Conservation (phyloP, 2,888 invertebrate genomes). For the Exocentrus adspersus region DNA sequence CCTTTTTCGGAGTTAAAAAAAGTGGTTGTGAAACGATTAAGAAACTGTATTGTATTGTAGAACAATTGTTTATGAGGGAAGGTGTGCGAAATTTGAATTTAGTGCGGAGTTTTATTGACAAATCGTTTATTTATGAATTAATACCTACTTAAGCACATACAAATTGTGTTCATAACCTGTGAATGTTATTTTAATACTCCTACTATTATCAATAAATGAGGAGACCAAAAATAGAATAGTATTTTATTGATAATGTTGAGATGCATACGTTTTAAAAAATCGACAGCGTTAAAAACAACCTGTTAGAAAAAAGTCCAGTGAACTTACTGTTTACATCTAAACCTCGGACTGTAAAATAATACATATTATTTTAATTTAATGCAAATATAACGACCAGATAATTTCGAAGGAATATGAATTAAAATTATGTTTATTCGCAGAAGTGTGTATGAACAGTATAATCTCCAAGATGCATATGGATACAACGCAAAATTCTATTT, state of each 20-base stretch:
- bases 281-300: slow-evolving; percentile 53
- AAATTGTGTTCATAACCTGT: slow-evolving; percentile 43
- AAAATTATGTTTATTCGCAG: background rate
- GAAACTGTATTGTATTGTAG: slow-evolving; percentile 45
- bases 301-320: slow-evolving; percentile 58
- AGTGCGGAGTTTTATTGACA: slow-evolving; percentile 25
- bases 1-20: slow-evolving; percentile 46
- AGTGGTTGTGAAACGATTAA: slow-evolving; percentile 53
- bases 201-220: slow-evolving; percentile 22
- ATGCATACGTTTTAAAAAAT: slow-evolving; percentile 27
- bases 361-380: background rate
- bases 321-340: slow-evolving; percentile 56
- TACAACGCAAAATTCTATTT: slow-evolving; percentile 48
- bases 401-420: background rate
- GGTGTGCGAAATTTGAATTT: slow-evolving; percentile 39
- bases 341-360: background rate
- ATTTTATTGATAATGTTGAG: slow-evolving; percentile 13
- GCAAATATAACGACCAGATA: background rate
- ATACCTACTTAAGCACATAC: slow-evolving; percentile 23
- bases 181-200: slow-evolving; percentile 22
- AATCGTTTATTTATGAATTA: slow-evolving; percentile 27
- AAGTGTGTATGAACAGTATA: slow-evolving; percentile 28
- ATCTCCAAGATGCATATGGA: slow-evolving; percentile 58
- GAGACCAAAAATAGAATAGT: slow-evolving; percentile 21
- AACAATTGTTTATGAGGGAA: slow-evolving; percentile 47